phyloP scores from a whole-genome alignment of 1,140 invertebrate genomes.

The Nasonia giraulti region DNA sequence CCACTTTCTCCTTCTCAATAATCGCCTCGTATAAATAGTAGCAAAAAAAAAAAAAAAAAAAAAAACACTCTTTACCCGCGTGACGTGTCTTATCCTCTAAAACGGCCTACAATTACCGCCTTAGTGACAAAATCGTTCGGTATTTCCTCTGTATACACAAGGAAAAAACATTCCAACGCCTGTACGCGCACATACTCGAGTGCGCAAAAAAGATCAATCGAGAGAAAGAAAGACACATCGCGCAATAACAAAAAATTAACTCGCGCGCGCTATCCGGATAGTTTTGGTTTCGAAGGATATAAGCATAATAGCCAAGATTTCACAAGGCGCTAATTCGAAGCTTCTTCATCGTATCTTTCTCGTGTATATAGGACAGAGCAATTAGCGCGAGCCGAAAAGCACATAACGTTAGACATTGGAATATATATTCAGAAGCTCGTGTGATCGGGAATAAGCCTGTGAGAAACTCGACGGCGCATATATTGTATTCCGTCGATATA shows the following conservation, averaged over 20 bases:
- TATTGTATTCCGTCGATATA: background rate
- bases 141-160: background rate
- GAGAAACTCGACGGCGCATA: background rate
- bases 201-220: background rate
- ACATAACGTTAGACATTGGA: background rate
- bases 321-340: background rate
- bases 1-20: too few species aligned
- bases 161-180: background rate
- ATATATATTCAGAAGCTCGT: background rate
- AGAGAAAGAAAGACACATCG: background rate
- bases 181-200: background rate
- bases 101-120: background rate
- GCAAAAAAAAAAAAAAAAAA: background rate
- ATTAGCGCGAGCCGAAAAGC: background rate
- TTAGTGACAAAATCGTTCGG: background rate
- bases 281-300: background rate
- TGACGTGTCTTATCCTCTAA: background rate
- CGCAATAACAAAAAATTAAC: background rate
- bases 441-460: background rate
- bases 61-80: background rate
- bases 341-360: background rate
- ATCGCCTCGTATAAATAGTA: too few species aligned
- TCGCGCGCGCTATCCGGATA: background rate
- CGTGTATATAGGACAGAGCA: background rate
- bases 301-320: background rate